Evolutionary conservation across 2,888 invertebrate species (phyloP).

Genomic region (Aphodius granarius): DNA sequence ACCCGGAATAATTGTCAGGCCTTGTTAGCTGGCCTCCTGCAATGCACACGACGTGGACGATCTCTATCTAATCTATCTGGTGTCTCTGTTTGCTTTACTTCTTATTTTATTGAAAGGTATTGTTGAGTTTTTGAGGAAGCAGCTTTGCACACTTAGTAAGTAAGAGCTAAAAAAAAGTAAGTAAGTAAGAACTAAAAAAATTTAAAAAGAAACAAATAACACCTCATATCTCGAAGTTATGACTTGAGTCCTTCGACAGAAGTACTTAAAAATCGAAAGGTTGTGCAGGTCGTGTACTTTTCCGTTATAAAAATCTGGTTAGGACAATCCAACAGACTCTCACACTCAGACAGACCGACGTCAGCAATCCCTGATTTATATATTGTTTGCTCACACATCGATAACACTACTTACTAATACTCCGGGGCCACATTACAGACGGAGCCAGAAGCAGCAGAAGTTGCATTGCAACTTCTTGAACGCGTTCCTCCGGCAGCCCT

Average conservation of each 20-base stretch:
- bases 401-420: background rate
- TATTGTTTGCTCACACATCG: slow-evolving; percentile 6
- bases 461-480: slow-evolving; percentile 12
- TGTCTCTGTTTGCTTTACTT: background rate
- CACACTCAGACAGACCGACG: background rate
- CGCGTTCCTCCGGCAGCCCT: slow-evolving; percentile 5
- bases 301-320: slow-evolving; percentile 11
- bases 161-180: too few relatives aligned
- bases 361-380: slow-evolving; percentile 4
- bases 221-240: too few relatives aligned
- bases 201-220: too few relatives aligned
- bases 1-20: slow-evolving; percentile 63
- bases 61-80: background rate
- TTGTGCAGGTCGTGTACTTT: background rate
- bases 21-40: slow-evolving; percentile 49
- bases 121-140: background rate
- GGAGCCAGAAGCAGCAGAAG: slow-evolving; percentile 1
- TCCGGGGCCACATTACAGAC: background rate
- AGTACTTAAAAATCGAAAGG: background rate
- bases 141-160: too few relatives aligned
- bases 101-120: background rate
- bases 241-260: background rate
- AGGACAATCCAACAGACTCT: background rate
- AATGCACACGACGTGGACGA: slow-evolving; percentile 39
- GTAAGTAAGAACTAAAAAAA: too few relatives aligned